Base-by-base conservation (phyloP, 2,113 vertebrate genomes). In the Spea multiplicata region DNA sequence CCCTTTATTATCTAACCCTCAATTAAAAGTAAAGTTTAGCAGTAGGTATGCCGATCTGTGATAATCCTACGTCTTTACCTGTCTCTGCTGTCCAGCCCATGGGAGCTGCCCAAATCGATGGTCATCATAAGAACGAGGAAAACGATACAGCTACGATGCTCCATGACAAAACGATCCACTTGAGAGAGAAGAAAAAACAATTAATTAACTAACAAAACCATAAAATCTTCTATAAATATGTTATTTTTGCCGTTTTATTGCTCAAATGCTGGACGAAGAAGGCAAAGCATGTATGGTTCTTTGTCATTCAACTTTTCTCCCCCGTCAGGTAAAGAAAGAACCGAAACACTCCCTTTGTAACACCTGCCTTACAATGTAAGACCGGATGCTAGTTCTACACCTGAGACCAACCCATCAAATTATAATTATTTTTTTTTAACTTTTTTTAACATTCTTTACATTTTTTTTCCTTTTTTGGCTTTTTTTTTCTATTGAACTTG, bases 81-180 rank as follows among this genome's bases (percentile, higher is more conserved):
- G 64, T 74, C 78, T 59, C 17, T 49, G 17, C 45, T 67, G 4
- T 67, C 78, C 44, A 68, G 44, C 78, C 78, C 67, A 5, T 59
- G 52, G 44, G 71, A 55, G n/a, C 9, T 30, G 59, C 64, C 73
- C 12, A 67, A 10, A 59, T 16, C 61, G 44, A 74, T 44, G 9
- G 62, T 74, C 52, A 74, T 68, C 71, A 50, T 52, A 44, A 80
- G 52, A 14, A 74, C 67, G 46, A 59, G 14, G 44, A 66, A 47
- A 9, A 61, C 4, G 16, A 80, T 16, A 44, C 44, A 49, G 46
- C 71, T 53, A 59, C n/a, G 64, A 4, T 46, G 12, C 59, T 16
- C 71, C 78, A 80, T 80, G 71, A 61, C 44, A 68, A 4, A 50
- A 48, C 8, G 53, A 55, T 8, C 69, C 53, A 10, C 46, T 8